Conservation (phyloP, 2,888 invertebrate species). For the Trachelus tabidus region DNA sequence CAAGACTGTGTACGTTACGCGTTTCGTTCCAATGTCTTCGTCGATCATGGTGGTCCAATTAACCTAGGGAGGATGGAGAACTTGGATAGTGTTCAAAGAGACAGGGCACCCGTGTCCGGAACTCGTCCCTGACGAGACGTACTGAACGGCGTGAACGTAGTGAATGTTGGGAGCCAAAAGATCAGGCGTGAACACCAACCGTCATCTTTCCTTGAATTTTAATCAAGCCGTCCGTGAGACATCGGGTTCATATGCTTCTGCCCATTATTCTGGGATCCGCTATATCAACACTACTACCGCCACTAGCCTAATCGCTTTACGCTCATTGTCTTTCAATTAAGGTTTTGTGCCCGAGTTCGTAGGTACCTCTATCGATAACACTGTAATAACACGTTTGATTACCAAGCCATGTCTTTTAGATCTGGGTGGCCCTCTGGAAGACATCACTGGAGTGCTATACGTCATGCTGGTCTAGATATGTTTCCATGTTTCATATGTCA, state of each 20-base stretch:
- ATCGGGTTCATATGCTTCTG: constrained; percentile 9
- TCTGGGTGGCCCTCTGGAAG: constrained; percentile 34
- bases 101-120: background rate
- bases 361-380: constrained; percentile 33
- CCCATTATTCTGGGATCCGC: constrained; percentile 13
- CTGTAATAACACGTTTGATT: constrained; percentile 8
- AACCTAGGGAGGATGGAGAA: background rate
- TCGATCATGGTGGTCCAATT: background rate
- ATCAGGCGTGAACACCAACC: constrained; percentile 25
- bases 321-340: constrained; percentile 42
- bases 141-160: background rate
- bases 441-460: constrained; percentile 33
- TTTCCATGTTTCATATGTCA: background rate
- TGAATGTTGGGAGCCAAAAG: constrained; percentile 3
- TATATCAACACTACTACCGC: constrained; percentile 16
- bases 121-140: constrained; percentile 1
- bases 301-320: constrained; percentile 25
- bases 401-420: constrained; percentile 24
- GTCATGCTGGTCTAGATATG: background rate
- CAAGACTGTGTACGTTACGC: background rate
- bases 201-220: constrained; percentile 49
- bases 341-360: constrained; percentile 26
- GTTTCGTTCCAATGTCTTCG: background rate
- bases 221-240: constrained; percentile 34
- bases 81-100: background rate